phyloP scores from a whole-genome alignment of 2,888 invertebrate species.

The Ashinkailepas kermadecensis region DNA sequence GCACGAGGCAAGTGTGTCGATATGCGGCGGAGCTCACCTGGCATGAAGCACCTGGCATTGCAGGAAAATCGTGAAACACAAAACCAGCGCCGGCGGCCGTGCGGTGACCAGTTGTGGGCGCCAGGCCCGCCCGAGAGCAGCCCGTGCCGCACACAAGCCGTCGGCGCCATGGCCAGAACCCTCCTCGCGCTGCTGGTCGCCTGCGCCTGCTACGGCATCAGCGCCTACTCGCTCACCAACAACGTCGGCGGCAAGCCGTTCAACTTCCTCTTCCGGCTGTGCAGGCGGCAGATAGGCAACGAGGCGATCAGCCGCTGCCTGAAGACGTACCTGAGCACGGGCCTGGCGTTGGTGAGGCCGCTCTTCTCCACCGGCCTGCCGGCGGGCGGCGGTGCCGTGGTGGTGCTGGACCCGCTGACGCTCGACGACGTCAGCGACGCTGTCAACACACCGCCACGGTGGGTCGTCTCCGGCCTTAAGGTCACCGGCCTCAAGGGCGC shows the following conservation, averaged over 20 bases:
- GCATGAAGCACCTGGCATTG: too few relatives aligned
- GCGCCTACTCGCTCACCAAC: neutral
- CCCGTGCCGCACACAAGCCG: too few relatives aligned
- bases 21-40: too few relatives aligned
- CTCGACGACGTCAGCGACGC: neutral
- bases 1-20: too few relatives aligned
- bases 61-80: too few relatives aligned
- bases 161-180: neutral
- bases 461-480: neutral
- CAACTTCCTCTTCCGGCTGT: neutral
- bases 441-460: neutral
- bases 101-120: too few relatives aligned
- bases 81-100: too few relatives aligned
- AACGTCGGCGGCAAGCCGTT: neutral
- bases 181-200: neutral
- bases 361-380: neutral
- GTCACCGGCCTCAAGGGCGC: neutral
- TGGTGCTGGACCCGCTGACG: conserved; percentile 9
- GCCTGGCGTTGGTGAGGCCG: neutral
- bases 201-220: neutral
- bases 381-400: neutral
- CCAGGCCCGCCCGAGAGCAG: too few relatives aligned
- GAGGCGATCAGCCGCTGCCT: neutral
- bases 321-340: neutral
- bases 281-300: neutral